These are phyloP conservation scores for Pangasius macronema DNA, from an alignment of 2,797 vertebrate genomes.

Conservation along the genomic window DNA sequence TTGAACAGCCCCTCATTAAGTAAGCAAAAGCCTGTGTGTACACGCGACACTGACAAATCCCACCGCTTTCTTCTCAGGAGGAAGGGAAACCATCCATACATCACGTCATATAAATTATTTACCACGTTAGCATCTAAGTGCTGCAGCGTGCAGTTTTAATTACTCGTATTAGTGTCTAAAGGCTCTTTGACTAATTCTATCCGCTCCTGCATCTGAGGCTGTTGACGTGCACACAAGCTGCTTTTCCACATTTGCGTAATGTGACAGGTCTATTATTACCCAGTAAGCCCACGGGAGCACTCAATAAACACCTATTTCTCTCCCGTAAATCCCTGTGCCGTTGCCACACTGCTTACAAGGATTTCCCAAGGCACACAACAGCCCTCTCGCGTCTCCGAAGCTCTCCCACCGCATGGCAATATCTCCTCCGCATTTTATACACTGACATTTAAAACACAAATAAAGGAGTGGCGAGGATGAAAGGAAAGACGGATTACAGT, in stretches of 20 bases:
- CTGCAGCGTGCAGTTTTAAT: conserved; percentile 80
- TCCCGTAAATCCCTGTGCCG: conserved; percentile 76
- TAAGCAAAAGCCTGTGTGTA: conserved; percentile 68
- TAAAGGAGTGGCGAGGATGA: conserved; percentile 77
- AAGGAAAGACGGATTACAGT: conserved; percentile 74
- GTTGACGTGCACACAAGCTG: conserved; percentile 69
- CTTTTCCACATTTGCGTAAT: conserved; percentile 83
- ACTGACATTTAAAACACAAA: conserved; percentile 86
- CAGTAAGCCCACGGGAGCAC: conserved; percentile 81
- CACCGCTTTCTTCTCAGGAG: conserved; percentile 66
- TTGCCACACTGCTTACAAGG: conserved; percentile 73
- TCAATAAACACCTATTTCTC: conserved; percentile 86
- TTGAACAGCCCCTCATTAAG: conserved; percentile 55
- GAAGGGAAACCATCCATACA: conserved; percentile 77
- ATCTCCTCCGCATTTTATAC: conserved; percentile 73
- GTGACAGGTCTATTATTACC: conserved; percentile 87
- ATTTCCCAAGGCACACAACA: conserved; percentile 79
- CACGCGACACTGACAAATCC: conserved; percentile 74
- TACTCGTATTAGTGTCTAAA: conserved; percentile 82
- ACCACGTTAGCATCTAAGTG: conserved; percentile 80
- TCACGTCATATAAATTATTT: conserved; percentile 82
- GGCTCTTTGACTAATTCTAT: conserved; percentile 83
- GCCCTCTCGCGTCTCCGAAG: conserved; percentile 62
- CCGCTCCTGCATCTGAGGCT: conserved; percentile 67
- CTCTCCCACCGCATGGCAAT: conserved; percentile 65